Evolutionary conservation across 2,797 vertebrate genomes (phyloP).

Genomic region (Mastacembelus armatus): DNA sequence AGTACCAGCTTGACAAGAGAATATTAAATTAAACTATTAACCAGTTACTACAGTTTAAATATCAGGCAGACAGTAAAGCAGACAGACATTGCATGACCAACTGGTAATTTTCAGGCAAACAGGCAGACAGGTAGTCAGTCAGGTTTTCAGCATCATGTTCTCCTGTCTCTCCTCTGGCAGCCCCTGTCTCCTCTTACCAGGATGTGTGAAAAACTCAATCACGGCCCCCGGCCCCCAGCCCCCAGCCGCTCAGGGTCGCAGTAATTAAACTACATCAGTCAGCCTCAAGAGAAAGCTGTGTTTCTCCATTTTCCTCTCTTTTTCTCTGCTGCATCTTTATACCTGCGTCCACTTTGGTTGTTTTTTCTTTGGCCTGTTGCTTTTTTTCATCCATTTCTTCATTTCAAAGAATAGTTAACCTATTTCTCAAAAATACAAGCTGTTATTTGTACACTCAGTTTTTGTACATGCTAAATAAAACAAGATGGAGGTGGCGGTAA

Average conservation of each 20-base stretch:
- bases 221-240: constrained; percentile 62
- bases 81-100: constrained; percentile 40
- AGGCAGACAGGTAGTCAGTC: constrained; percentile 38
- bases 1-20: not conserved
- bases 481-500: too few relatives aligned
- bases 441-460: too few relatives aligned
- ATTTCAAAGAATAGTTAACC: too few relatives aligned
- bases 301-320: constrained; percentile 12
- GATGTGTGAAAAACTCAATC: constrained; percentile 81
- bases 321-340: constrained; percentile 2
- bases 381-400: too few relatives aligned
- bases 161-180: constrained; percentile 62
- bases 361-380: not conserved
- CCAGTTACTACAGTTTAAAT: not conserved
- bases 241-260: constrained; percentile 62
- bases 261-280: constrained; percentile 76
- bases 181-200: constrained; percentile 46
- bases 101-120: constrained; percentile 49
- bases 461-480: too few relatives aligned
- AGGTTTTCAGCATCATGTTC: constrained; percentile 63
- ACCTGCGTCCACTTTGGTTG: not conserved
- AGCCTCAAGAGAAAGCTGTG: constrained; percentile 30
- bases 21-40: constrained; percentile 23
- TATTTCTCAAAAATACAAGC: too few relatives aligned
- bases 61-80: constrained; percentile 18